Base-by-base conservation (phyloP, 2,113 vertebrate species). In the Spermophilus dauricus region DNA sequence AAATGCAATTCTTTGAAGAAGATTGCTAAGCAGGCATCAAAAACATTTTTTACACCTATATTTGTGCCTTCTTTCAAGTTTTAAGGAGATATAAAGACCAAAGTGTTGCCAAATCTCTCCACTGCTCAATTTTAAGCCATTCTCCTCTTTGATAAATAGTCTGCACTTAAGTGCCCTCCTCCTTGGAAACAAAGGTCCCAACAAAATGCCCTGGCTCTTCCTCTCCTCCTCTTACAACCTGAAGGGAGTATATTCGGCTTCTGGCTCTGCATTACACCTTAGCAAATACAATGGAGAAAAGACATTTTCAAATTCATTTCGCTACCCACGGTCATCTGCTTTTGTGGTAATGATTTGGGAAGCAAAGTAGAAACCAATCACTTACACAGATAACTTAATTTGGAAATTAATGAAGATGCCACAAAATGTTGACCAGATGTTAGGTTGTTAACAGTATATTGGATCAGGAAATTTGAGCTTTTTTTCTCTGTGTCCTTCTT, bases 1-100 rank as follows among this genome's bases (percentile, higher is more conserved):
- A 95, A 94, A 39, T 8, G 4, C 13, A 32, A 14, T 70, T 51
- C 24, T 95, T 91, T 95, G 89, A 95, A 75, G 87, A 87, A 95
- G 78, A 89, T 67, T 85, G 45, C 30, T 88, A 61, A 86, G 14
- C 7, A 39, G n/a, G 67, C 81, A 86, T 93, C 83, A 95, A 42
- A 90, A 91, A 22, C 75, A 86, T 51, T 83, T 73, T 53, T 83
- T 18, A 13, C 5, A 17, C 20, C n/a, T 32, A 32, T 28, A 63
- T 84, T 83, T 77, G 42, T 77, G 13, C n/a, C 48, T 78, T 63
- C 72, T 96, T 78, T 80, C 24, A 65, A 88, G 34, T 34, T 58
- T 83, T 86, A 82, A 58, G 32, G 51, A 67, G 83, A 86, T 45
- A 24, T 65, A 80, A 51, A 5, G n/a, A 32, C 67, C 39, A 94